Conservation (phyloP, 1,140 invertebrate genomes). For the Camponotus floridanus region DNA sequence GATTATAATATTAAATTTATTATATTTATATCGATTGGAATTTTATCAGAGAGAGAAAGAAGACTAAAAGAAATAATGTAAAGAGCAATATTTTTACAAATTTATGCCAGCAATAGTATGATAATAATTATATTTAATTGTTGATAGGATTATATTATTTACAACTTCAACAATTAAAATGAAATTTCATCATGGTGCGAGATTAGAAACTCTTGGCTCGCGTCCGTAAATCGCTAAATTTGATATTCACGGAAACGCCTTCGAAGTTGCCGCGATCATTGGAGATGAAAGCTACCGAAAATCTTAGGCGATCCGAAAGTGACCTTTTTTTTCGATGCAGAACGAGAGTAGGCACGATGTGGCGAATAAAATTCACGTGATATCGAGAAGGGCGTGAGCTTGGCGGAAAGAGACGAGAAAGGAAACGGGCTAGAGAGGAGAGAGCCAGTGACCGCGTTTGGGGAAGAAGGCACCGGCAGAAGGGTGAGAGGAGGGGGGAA, state of each 20-base stretch:
- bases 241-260: not conserved
- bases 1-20: too few species aligned
- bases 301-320: not conserved
- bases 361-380: constrained; percentile 23
- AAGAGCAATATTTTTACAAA: too few species aligned
- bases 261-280: not conserved
- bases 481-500: not conserved
- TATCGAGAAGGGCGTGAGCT: constrained; percentile 51
- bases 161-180: too few species aligned
- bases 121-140: too few species aligned
- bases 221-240: not conserved
- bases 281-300: constrained; percentile 7
- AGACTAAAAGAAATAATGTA: too few species aligned
- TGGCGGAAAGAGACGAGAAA: constrained; percentile 19
- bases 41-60: too few species aligned
- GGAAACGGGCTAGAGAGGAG: not conserved
- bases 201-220: too few species aligned
- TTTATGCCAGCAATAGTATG: too few species aligned
- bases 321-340: not conserved
- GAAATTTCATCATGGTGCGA: too few species aligned
- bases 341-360: not conserved
- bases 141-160: too few species aligned
- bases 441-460: constrained; percentile 27
- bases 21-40: too few species aligned
- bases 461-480: too few species aligned